phyloP scores from a whole-genome alignment of 2,797 vertebrate genomes.

The Hyperoplus lanceolatus region DNA sequence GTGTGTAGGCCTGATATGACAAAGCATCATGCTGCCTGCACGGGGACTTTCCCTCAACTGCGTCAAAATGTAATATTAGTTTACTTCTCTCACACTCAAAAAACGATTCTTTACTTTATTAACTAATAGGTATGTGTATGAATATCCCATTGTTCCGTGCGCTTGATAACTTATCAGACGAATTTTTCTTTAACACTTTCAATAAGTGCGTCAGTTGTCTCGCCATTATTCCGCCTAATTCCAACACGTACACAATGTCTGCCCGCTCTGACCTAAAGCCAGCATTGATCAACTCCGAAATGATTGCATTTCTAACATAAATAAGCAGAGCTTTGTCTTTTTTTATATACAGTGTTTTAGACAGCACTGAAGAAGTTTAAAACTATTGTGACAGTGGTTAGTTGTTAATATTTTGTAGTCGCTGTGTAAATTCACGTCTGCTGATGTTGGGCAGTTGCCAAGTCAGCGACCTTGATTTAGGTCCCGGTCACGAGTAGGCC shows the following conservation, averaged over 20 bases:
- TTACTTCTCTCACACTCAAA: too few relatives aligned
- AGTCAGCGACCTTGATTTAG: constrained; percentile 25
- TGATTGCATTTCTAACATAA: not conserved
- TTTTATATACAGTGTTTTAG: rapidly evolving
- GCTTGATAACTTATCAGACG: not conserved
- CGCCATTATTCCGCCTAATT: constrained; percentile 67
- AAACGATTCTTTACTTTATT: too few relatives aligned
- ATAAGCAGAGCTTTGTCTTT: not conserved
- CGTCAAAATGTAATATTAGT: not conserved
- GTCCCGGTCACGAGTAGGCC: not conserved
- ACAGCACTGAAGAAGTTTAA: not conserved
- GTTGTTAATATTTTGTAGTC: not conserved
- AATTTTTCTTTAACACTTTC: not conserved
- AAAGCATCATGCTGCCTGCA: not conserved
- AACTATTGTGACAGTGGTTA: not conserved
- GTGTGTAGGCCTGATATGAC: constrained; percentile 2
- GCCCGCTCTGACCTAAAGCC: not conserved
- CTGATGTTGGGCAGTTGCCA: not conserved
- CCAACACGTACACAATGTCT: constrained; percentile 62
- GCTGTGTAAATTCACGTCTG: not conserved
- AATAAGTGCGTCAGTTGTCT: constrained; percentile 34
- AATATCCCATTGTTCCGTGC: rapidly evolving
- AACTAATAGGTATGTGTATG: too few relatives aligned
- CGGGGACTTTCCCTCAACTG: not conserved
- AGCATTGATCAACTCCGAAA: not conserved